phyloP scores from a whole-genome alignment of 2,888 invertebrate genomes.

The Hypercompe scribonia region DNA sequence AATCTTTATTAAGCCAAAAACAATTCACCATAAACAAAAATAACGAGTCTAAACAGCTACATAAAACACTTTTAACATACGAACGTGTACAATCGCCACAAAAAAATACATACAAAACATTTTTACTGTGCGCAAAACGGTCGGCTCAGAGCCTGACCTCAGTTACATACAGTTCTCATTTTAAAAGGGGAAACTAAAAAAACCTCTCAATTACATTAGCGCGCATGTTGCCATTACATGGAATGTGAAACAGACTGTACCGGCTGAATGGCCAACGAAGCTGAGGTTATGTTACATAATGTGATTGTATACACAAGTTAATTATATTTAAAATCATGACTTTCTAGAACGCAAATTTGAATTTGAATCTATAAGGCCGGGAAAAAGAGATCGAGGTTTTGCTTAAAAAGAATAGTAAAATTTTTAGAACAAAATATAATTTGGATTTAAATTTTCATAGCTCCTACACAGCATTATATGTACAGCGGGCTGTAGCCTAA shows the following conservation, averaged over 20 bases:
- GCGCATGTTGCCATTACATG: slow-evolving; percentile 67
- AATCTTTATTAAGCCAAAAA: slow-evolving; percentile 47
- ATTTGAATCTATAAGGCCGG: background rate
- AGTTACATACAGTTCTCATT: slow-evolving; percentile 61
- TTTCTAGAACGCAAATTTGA: slow-evolving; percentile 22
- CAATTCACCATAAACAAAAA: slow-evolving; percentile 49
- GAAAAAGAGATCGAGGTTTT: background rate
- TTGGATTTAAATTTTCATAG: background rate
- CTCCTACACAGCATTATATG: background rate
- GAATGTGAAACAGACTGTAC: slow-evolving; percentile 54
- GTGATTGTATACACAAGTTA: slow-evolving; percentile 52
- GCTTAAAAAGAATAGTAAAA: background rate
- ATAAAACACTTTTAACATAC: slow-evolving; percentile 54
- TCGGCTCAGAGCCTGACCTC: slow-evolving; percentile 55
- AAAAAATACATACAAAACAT: slow-evolving; percentile 47
- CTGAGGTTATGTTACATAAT: slow-evolving; percentile 41
- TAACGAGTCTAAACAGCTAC: slow-evolving; percentile 54
- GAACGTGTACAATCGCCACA: slow-evolving; percentile 45
- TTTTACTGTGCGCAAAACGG: slow-evolving; percentile 45
- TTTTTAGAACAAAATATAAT: background rate
- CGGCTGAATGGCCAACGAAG: slow-evolving; percentile 43
- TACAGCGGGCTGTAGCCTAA: background rate
- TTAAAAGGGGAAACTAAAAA: slow-evolving; percentile 66
- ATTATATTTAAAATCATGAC: slow-evolving; percentile 47
- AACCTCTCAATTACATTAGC: slow-evolving; percentile 80